Evolutionary conservation across 2,113 vertebrate genomes (phyloP).

Genomic region (Sebastes schlegelii): DNA sequence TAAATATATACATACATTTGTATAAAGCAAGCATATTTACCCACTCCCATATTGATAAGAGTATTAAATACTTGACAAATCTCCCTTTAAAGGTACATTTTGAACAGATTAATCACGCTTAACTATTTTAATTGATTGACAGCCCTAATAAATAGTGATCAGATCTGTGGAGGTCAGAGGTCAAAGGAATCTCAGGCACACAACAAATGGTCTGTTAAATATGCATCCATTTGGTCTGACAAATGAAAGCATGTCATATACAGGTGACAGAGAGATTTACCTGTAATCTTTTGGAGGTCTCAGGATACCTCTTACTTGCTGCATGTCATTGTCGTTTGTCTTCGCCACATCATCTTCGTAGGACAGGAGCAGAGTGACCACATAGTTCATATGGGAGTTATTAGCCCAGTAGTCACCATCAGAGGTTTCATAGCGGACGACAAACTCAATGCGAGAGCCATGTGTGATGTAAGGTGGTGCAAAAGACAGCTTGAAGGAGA

Average conservation of each 20-base stretch:
- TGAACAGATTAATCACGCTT: too few relatives aligned
- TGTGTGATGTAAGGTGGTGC: conserved; percentile 79
- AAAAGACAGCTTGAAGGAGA: conserved; percentile 88
- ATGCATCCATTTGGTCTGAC: background rate
- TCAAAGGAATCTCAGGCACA: background rate
- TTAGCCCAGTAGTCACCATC: conserved; percentile 91
- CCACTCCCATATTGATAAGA: too few relatives aligned
- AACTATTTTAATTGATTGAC: too few relatives aligned
- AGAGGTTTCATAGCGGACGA: conserved; percentile 89
- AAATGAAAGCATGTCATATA: background rate
- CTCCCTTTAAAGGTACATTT: too few relatives aligned
- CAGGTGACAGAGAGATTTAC: conserved; percentile 57
- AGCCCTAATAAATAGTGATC: too few relatives aligned
- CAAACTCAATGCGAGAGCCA: conserved; percentile 90
- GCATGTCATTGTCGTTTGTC: background rate
- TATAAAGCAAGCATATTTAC: too few relatives aligned
- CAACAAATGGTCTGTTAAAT: background rate
- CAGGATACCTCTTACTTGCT: conserved; percentile 76
- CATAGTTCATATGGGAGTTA: conserved; percentile 88
- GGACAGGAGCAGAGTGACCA: conserved; percentile 84
- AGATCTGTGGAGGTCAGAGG: background rate
- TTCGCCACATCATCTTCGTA: conserved; percentile 66
- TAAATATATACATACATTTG: too few relatives aligned
- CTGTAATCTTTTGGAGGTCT: conserved; percentile 76
- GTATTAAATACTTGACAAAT: too few relatives aligned